Conservation (phyloP, 1,140 invertebrate species). For the Drepana arcuata region DNA sequence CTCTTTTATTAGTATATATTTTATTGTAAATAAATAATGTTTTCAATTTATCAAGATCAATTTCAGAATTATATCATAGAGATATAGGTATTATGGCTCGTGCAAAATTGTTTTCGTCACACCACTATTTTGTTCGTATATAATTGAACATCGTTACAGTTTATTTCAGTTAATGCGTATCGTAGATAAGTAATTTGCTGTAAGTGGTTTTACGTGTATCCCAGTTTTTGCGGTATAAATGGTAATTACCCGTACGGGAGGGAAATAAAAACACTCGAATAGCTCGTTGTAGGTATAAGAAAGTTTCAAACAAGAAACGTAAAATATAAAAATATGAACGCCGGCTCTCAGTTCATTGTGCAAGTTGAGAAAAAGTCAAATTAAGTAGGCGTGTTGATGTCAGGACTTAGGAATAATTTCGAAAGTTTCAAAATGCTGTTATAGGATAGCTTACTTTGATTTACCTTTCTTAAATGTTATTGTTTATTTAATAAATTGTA, state of each 20-base stretch:
- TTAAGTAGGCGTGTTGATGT: conserved; percentile 30
- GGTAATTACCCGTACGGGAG: conserved; percentile 10
- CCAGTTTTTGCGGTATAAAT: conserved; percentile 7
- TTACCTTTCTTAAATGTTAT: no score
- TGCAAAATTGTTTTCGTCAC: no score
- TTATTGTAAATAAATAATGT: no score
- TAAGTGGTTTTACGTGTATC: conserved; percentile 13
- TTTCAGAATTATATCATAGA: no score
- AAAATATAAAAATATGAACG: conserved; percentile 26
- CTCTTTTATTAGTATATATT: no score
- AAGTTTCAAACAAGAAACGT: conserved; percentile 22
- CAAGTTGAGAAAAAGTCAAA: conserved; percentile 25
- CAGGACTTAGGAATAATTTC: conserved; percentile 24
- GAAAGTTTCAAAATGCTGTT: conserved; percentile 12
- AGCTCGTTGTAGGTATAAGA: conserved; percentile 6
- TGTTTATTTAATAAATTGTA: no score
- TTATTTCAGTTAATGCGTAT: no score
- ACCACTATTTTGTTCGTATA: no score
- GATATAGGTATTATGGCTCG: no score
- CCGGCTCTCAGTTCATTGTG: conserved; percentile 24
- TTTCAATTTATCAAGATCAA: no score
- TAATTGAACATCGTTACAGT: no score
- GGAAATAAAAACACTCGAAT: conserved; percentile 14
- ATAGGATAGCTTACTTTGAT: background rate
- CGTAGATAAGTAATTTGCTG: conserved; percentile 5